phyloP scores from a whole-genome alignment of 2,888 invertebrate species.

The Augiades crinisus region DNA sequence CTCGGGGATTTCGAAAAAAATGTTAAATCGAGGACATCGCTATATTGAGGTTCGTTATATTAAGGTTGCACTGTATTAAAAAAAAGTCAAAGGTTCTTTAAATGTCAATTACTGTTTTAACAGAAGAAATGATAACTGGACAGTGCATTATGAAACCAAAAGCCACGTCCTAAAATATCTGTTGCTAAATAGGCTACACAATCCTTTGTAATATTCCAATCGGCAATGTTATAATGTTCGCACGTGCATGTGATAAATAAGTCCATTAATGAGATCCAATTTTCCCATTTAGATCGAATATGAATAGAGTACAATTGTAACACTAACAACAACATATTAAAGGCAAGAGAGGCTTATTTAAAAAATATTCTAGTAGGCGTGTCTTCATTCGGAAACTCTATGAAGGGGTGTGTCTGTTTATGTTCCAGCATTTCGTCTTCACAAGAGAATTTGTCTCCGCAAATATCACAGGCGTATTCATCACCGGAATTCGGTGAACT shows the following conservation, averaged over 20 bases:
- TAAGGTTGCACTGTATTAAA: too few species aligned
- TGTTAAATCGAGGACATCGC: too few species aligned
- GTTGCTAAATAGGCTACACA: background rate
- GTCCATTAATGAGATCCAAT: background rate
- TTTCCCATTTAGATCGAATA: slow-evolving; percentile 1
- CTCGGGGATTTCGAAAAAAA: too few species aligned
- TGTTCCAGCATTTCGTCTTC: slow-evolving; percentile 65
- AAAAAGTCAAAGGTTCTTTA: too few species aligned
- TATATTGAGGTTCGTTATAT: too few species aligned
- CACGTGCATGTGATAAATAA: too few species aligned
- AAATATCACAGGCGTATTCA: slow-evolving; percentile 62
- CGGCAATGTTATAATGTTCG: background rate
- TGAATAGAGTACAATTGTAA: slow-evolving; percentile 18
- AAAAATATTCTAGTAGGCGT: slow-evolving; percentile 76
- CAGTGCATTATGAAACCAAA: too few species aligned
- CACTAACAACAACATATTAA: slow-evolving; percentile 28
- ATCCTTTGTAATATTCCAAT: background rate
- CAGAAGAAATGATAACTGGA: too few species aligned
- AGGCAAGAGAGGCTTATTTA: slow-evolving; percentile 56
- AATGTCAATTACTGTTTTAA: background rate
- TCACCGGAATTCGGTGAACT: slow-evolving; percentile 27
- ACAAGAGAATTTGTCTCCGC: slow-evolving; percentile 61
- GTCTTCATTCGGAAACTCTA: slow-evolving; percentile 73
- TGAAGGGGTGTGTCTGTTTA: slow-evolving; percentile 72
- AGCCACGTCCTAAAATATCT: too few species aligned